Evolutionary conservation across 2,797 vertebrate species (phyloP).

Genomic region (Sus cebifrons): DNA sequence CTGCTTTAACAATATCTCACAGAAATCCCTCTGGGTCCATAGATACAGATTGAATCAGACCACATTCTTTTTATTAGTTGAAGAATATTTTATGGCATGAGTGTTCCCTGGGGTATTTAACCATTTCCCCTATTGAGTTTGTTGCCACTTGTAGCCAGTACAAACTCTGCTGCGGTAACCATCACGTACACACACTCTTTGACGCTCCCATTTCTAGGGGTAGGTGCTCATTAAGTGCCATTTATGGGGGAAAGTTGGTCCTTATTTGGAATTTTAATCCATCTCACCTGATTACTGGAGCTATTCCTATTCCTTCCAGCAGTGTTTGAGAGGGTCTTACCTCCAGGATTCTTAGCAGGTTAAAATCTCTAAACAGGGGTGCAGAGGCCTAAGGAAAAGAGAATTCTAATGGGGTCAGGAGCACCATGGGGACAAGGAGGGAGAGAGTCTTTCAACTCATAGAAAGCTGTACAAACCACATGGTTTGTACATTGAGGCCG

Average conservation of each 20-base stretch:
- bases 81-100: constrained; percentile 7
- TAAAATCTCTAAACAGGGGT: neutral
- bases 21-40: constrained; percentile 56
- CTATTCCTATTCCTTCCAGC: neutral
- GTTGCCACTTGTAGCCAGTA: neutral
- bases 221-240: neutral
- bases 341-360: neutral
- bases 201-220: neutral
- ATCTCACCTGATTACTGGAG: neutral
- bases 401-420: neutral
- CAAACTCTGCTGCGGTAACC: neutral
- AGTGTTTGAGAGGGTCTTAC: neutral
- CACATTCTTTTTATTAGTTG: constrained; percentile 65
- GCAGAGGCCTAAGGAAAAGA: neutral
- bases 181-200: neutral
- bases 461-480: neutral
- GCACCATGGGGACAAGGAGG: neutral
- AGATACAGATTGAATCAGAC: constrained; percentile 18
- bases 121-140: neutral
- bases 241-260: neutral
- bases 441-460: neutral
- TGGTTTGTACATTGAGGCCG: neutral
- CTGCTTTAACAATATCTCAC: constrained; percentile 57
- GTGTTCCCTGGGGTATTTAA: neutral
- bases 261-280: constrained; percentile 28